These are phyloP conservation scores for Brachypodius melanocephalos DNA, from an alignment of 2,113 vertebrate genomes.

Conservation along the genomic window DNA sequence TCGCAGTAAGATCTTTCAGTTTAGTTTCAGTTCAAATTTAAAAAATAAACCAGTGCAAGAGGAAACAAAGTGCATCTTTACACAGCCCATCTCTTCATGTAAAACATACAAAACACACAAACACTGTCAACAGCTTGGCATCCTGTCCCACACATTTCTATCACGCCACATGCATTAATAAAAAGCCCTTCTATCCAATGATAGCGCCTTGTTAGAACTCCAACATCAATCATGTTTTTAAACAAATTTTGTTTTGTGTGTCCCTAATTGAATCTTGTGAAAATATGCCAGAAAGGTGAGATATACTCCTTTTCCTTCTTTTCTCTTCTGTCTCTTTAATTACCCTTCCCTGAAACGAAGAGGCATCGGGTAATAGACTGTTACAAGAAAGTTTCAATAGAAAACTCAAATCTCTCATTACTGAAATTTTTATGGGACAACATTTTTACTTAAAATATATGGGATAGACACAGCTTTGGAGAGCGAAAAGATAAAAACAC, in stretches of 20 bases:
- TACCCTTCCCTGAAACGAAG: background rate
- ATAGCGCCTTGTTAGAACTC: conserved; percentile 1
- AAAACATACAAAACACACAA: conserved; percentile 1
- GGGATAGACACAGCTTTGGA: background rate
- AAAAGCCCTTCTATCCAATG: background rate
- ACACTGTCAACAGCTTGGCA: conserved; percentile 33
- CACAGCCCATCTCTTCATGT: background rate
- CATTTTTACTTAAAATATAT: background rate
- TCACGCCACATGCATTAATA: background rate
- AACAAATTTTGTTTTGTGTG: background rate
- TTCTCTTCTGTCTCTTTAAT: conserved; percentile 10
- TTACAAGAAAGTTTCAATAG: background rate
- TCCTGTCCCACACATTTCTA: background rate
- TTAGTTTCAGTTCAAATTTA: conserved; percentile 20
- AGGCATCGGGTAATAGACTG: background rate
- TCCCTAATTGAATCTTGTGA: conserved; percentile 30
- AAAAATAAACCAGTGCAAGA: background rate
- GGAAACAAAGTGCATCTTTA: background rate
- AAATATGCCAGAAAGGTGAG: conserved; percentile 11
- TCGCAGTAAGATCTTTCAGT: background rate
- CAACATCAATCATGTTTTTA: conserved; percentile 12
- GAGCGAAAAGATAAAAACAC: background rate
- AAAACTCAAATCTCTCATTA: background rate
- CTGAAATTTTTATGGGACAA: background rate
- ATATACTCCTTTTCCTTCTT: background rate